Evolutionary conservation across 2,113 vertebrate genomes (phyloP).

Genomic region (Leptocoma aspasia): DNA sequence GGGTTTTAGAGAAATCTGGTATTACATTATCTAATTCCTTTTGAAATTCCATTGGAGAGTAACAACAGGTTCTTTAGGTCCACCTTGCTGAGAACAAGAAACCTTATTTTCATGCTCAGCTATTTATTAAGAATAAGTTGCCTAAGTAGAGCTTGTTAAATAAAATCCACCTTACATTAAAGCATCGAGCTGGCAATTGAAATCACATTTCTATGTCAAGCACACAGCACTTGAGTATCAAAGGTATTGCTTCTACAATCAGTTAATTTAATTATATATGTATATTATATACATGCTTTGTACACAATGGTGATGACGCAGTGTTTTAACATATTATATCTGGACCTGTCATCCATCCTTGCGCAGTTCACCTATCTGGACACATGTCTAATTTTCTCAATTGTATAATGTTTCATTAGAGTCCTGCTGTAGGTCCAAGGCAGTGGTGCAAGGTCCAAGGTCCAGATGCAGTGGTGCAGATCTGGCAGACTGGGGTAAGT

Average conservation of each 20-base stretch:
- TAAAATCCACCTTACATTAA: not conserved
- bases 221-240: accelerated
- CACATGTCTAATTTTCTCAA: not conserved
- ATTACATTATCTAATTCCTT: not conserved
- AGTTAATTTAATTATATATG: not conserved
- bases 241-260: not conserved
- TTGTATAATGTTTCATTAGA: not conserved
- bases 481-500: accelerated
- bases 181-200: not conserved
- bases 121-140: not conserved
- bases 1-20: not conserved
- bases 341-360: not conserved
- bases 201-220: not conserved
- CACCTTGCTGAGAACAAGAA: not conserved
- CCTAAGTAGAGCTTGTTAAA: not conserved
- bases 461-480: not conserved
- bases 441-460: not conserved
- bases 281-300: not conserved
- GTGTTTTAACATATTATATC: not conserved
- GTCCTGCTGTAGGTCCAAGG: not conserved
- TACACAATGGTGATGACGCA: not conserved
- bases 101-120: not conserved
- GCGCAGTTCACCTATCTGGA: not conserved
- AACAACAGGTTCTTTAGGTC: not conserved
- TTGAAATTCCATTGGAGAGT: not conserved